These are phyloP conservation scores for Gymnorhina tibicen DNA, from an alignment of 2,113 vertebrate genomes.

Conservation along the genomic window DNA sequence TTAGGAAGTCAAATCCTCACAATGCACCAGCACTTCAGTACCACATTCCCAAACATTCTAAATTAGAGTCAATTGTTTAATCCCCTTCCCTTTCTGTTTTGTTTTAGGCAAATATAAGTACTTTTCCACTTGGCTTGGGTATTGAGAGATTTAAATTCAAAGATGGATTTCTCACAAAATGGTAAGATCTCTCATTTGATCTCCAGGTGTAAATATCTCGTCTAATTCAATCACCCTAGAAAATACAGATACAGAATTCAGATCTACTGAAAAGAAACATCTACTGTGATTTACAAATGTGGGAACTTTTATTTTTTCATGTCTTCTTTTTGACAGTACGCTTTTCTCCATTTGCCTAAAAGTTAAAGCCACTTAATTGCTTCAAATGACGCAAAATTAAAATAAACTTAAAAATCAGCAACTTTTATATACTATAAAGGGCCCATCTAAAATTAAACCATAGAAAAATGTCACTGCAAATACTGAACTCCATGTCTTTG, in stretches of 20 bases:
- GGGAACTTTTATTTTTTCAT: not conserved
- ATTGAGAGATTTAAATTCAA: not conserved
- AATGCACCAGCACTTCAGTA: not conserved
- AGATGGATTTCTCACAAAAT: not conserved
- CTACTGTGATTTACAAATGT: not conserved
- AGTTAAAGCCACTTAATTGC: not conserved
- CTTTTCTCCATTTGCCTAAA: not conserved
- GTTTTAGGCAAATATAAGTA: not conserved
- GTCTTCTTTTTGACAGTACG: not conserved
- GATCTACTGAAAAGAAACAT: not conserved
- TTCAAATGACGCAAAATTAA: not conserved
- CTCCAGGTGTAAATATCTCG: not conserved
- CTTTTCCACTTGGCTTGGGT: not conserved
- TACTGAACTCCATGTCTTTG: not conserved
- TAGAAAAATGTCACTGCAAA: not conserved
- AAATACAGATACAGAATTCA: not conserved
- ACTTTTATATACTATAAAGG: not conserved
- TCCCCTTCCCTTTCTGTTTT: not conserved
- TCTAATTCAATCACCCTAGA: not conserved
- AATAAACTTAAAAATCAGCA: not conserved
- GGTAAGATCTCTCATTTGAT: not conserved
- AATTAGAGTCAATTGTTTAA: not conserved
- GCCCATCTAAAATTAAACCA: not conserved
- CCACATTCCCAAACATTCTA: not conserved
- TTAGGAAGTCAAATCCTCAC: not conserved